These are phyloP conservation scores for Masticophis lateralis DNA, from an alignment of 2,797 vertebrate species.

Conservation along the genomic window DNA sequence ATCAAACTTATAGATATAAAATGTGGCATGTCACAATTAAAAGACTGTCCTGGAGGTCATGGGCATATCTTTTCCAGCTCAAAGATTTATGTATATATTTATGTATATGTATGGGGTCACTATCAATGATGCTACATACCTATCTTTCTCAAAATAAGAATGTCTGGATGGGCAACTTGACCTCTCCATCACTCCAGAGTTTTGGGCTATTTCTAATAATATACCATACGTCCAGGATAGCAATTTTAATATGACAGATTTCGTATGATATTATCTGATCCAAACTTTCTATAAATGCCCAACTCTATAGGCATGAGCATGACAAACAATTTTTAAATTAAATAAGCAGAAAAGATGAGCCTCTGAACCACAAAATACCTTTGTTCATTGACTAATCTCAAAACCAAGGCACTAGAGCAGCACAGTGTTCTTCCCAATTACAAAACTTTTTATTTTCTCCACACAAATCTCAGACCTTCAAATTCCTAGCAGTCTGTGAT, in stretches of 20 bases:
- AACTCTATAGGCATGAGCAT: background rate
- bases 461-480: background rate
- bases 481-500: background rate
- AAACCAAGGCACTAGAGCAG: background rate
- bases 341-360: background rate
- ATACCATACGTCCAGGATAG: background rate
- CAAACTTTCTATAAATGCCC: background rate
- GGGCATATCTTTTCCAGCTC: background rate
- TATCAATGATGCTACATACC: background rate
- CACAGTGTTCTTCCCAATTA: background rate
- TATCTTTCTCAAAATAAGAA: background rate
- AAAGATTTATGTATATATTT: background rate
- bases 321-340: background rate
- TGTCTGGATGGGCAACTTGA: background rate
- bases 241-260: background rate
- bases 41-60: background rate
- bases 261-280: background rate
- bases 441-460: background rate
- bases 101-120: background rate
- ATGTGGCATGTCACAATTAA: background rate
- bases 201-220: background rate
- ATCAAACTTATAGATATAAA: background rate
- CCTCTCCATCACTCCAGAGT: background rate
- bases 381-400: background rate
- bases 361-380: background rate